Evolutionary conservation across 1,140 invertebrate genomes (phyloP).

Genomic region (Psix sp.): DNA sequence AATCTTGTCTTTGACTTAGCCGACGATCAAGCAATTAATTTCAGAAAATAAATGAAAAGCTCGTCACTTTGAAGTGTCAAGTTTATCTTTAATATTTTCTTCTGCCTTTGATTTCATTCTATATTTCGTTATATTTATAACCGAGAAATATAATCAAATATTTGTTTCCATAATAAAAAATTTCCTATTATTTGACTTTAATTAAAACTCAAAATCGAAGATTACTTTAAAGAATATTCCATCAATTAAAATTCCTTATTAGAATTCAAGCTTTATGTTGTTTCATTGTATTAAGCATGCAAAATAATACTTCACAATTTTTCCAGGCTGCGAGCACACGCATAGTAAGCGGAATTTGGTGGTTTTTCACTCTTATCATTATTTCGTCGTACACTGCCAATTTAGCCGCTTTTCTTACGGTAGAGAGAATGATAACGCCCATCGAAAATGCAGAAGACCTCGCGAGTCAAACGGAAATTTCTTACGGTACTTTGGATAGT

Average conservation of each 20-base stretch:
- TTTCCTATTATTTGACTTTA: too few relatives aligned
- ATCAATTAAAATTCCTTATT: too few relatives aligned
- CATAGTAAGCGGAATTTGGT: slow-evolving; percentile 89
- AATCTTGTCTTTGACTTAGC: slow-evolving; percentile 25
- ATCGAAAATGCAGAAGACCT: slow-evolving; percentile 91
- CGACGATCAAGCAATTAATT: slow-evolving; percentile 1
- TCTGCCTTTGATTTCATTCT: neutral
- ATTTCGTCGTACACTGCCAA: slow-evolving; percentile 94
- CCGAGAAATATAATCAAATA: neutral
- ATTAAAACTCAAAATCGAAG: too few relatives aligned
- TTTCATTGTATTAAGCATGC: too few relatives aligned
- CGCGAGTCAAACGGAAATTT: slow-evolving; percentile 88
- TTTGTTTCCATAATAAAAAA: neutral
- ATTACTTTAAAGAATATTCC: too few relatives aligned
- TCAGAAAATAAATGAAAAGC: neutral
- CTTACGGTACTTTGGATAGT: slow-evolving; percentile 87
- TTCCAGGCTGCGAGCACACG: slow-evolving; percentile 83
- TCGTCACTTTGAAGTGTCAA: neutral
- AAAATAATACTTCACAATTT: neutral
- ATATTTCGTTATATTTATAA: neutral
- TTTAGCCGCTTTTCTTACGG: slow-evolving; percentile 91
- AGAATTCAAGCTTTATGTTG: too few relatives aligned
- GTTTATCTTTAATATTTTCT: neutral
- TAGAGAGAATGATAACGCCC: slow-evolving; percentile 90
- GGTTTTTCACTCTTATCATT: slow-evolving; percentile 93